Evolutionary conservation across 35 echinoderm and acorn worm genomes (phyloP).

Genomic region (Ophiothrix spiculata): DNA sequence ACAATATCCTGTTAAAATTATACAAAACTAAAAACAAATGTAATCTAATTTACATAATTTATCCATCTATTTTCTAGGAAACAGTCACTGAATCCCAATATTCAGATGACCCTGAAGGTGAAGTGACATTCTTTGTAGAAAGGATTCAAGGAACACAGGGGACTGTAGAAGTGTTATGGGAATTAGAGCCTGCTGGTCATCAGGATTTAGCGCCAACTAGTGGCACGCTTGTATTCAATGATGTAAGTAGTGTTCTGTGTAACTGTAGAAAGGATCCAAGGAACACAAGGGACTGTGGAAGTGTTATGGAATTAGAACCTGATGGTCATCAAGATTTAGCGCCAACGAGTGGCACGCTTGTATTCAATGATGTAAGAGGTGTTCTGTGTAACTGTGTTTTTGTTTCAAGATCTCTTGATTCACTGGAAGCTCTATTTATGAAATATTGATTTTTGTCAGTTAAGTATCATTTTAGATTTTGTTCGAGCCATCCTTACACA

Average conservation of each 20-base stretch:
- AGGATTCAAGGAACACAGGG: slow-evolving; percentile 67
- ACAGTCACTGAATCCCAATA: slow-evolving; percentile 46
- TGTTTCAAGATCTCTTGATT: too few species aligned
- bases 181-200: slow-evolving; percentile 52
- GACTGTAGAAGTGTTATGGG: slow-evolving; percentile 55
- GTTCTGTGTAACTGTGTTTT: not conserved
- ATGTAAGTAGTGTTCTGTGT: not conserved
- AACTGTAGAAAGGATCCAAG: slow-evolving; percentile 55
- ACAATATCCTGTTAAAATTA: too few species aligned
- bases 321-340: slow-evolving; percentile 50
- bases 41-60: not conserved
- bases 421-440: too few species aligned
- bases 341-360: slow-evolving; percentile 56
- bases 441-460: too few species aligned
- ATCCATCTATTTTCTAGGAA: slow-evolving; percentile 54
- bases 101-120: slow-evolving; percentile 51
- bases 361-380: slow-evolving; percentile 32
- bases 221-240: slow-evolving; percentile 65
- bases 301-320: slow-evolving; percentile 72
- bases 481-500: too few species aligned
- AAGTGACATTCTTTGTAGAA: slow-evolving; percentile 59
- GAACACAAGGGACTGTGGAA: slow-evolving; percentile 45
- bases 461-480: too few species aligned
- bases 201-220: slow-evolving; percentile 59
- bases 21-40: too few species aligned